Evolutionary conservation across 2,113 vertebrate species (phyloP).

Genomic region (Gobiocypris rarus): DNA sequence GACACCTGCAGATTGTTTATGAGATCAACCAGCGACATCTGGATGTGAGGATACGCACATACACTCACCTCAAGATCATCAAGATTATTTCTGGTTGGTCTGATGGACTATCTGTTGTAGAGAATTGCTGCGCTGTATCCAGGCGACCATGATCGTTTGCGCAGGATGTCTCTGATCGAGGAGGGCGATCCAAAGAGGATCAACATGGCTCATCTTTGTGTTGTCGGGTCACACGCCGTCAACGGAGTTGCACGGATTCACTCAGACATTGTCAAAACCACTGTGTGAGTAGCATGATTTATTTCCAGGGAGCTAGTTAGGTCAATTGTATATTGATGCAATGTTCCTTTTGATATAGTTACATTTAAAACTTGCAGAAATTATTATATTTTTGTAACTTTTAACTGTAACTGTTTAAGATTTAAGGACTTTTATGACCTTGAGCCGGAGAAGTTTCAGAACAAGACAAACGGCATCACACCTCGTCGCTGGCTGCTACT

Average conservation of each 20-base stretch:
- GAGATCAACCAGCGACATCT: slow-evolving; percentile 85
- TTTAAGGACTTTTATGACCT: slow-evolving; percentile 89
- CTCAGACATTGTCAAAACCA: slow-evolving; percentile 81
- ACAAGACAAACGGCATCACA: slow-evolving; percentile 89
- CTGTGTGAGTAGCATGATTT: slow-evolving; percentile 61
- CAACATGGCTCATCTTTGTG: slow-evolving; percentile 89
- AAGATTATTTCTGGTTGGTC: neutral
- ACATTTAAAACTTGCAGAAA: neutral
- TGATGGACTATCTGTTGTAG: slow-evolving; percentile 61
- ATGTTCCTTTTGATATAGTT: neutral
- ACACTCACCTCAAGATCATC: neutral
- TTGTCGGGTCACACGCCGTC: slow-evolving; percentile 84
- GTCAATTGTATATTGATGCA: neutral
- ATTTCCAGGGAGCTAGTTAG: neutral
- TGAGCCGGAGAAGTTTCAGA: slow-evolving; percentile 87
- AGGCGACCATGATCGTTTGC: slow-evolving; percentile 76
- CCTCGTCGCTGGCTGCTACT: slow-evolving; percentile 88
- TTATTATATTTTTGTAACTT: neutral
- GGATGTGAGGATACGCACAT: slow-evolving; percentile 67
- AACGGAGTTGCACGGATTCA: slow-evolving; percentile 86
- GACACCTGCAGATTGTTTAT: slow-evolving; percentile 85
- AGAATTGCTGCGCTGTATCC: slow-evolving; percentile 79
- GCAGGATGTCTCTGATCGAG: slow-evolving; percentile 87
- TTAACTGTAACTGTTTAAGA: slow-evolving; percentile 66
- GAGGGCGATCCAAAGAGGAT: slow-evolving; percentile 86